Base-by-base conservation (phyloP, 1,140 invertebrate genomes). In the Neomicropteryx cornuta region DNA sequence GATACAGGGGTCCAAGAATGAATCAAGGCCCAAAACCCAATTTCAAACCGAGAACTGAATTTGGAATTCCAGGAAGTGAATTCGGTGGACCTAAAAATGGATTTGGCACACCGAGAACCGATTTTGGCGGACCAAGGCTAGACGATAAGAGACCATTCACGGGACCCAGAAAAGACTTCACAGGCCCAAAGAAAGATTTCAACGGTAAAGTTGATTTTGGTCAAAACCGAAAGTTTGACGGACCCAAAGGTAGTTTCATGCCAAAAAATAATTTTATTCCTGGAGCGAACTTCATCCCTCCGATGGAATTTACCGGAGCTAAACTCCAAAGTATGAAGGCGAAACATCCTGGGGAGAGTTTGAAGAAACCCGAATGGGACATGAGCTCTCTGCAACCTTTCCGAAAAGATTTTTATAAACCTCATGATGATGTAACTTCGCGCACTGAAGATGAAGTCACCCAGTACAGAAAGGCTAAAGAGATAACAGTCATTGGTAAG, bases 391-490 rank as follows among this genome's bases (percentile, higher is more conserved):
- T 97, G 18, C 75, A 80, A 44, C 79, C 82, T 22, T 94, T 97
- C 57, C 72, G 82, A 40, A 97, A 97, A 66, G 83, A 95, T 64
- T 89, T 97, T 53, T 97, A 97, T 58, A 71, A 78, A 39, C 86
- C 90, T 33, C 83, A 90, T 61, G 71, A 76, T 3, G 80, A 82
- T 65, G 80, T 88, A 13, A 53, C 81, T 24, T 75, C 71, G 23
- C 73, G 84, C 46, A 70, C 76, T 29, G 64, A 79, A 28, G 72
- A 79, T 22, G 87, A 92, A 43, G 77, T 94, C 1, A 72, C 77
- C 33, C 70, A 71, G 23, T 91, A 81, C 58, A 73, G 85, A 27
- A 60, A 72, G 18, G 64, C 75, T 8, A 81, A 88, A 44, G 79
- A 91, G 60, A 90, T 94, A n/a, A 92, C 88, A 14, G 77, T 93